These are phyloP conservation scores for Cygnus buccinator DNA, from an alignment of 2,113 vertebrate species.

Conservation along the genomic window DNA sequence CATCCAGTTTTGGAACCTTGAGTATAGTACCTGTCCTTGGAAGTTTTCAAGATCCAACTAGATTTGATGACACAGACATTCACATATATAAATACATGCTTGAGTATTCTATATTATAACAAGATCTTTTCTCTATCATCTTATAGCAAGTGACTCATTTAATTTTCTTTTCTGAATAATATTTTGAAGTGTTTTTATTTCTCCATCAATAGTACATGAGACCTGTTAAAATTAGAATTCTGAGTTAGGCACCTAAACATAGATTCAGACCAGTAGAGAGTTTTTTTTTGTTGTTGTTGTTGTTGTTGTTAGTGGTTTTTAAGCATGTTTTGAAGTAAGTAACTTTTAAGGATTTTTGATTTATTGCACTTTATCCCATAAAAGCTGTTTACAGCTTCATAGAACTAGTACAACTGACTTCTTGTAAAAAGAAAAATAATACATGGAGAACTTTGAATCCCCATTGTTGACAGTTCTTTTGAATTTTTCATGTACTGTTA, in stretches of 20 bases:
- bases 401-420: background rate
- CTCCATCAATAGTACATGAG: background rate
- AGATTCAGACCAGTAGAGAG: background rate
- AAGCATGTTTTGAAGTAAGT: background rate
- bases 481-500: conserved; percentile 4
- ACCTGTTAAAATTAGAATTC: background rate
- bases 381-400: background rate
- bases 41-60: background rate
- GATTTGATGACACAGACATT: background rate
- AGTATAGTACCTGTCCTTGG: background rate
- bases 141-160: background rate
- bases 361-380: background rate
- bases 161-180: background rate
- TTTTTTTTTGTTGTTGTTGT: too few species aligned
- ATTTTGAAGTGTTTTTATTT: background rate
- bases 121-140: background rate
- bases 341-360: background rate
- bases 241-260: background rate
- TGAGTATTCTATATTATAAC: background rate
- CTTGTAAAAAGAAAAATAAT: background rate
- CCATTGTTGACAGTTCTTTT: background rate
- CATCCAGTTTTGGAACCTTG: background rate
- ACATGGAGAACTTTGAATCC: background rate
- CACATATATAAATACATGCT: background rate
- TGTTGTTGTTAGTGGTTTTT: too few species aligned